These are phyloP conservation scores for Cavia aperea DNA, from an alignment of 2,113 vertebrate genomes.

Conservation along the genomic window DNA sequence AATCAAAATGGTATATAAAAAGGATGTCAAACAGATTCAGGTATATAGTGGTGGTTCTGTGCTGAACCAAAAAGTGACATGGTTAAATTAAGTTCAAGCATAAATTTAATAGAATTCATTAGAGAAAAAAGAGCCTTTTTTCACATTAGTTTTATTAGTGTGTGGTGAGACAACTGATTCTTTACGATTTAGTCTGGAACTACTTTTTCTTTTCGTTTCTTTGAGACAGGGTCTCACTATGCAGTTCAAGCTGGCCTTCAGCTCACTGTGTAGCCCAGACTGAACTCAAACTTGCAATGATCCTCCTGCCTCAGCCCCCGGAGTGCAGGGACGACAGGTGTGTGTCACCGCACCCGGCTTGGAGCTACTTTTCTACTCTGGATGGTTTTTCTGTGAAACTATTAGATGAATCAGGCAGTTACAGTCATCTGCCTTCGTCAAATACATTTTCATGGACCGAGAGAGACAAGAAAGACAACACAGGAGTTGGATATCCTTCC, in stretches of 20 bases:
- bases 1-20: conserved; percentile 31
- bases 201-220: background rate
- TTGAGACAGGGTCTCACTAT: too few species aligned
- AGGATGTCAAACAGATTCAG: background rate
- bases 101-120: conserved; percentile 14
- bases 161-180: background rate
- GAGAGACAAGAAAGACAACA: background rate
- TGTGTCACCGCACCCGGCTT: too few species aligned
- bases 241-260: too few species aligned
- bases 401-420: conserved; percentile 14
- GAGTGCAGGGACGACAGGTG: too few species aligned
- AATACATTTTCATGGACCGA: conserved; percentile 22
- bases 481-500: conserved; percentile 31
- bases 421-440: background rate
- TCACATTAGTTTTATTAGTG: conserved; percentile 15
- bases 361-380: conserved; percentile 9
- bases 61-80: background rate
- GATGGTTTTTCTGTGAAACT: conserved; percentile 35
- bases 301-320: too few species aligned
- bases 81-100: background rate
- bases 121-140: conserved; percentile 7
- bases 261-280: too few species aligned
- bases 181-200: background rate
- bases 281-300: too few species aligned
- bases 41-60: background rate